Evolutionary conservation across 1,140 invertebrate species (phyloP), one percentile per base, ranked within the genome.

Genomic region (Pararge aegeria): DNA sequence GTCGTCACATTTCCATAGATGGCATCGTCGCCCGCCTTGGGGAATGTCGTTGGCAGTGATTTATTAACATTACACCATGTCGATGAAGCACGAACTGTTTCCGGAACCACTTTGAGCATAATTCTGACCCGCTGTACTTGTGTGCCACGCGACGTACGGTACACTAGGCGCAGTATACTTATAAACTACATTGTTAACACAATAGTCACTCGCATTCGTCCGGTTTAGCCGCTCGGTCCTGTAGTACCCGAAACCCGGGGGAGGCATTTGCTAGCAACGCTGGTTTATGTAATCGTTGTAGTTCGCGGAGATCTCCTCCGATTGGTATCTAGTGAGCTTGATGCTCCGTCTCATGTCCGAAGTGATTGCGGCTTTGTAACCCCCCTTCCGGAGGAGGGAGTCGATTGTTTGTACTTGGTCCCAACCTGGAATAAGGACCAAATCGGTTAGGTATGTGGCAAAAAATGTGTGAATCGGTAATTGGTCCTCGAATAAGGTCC

Each of bases 371-470:
- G 97, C 97, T 77, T 98, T 98, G 88, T 95, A 99, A 19, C 98
- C 98, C 60, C 98, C 98, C 90, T 99, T 99, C 52, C 98, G 94
- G 10, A 99, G 92, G 20, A 99, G 90, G 4, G 98, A 98, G 88
- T 99, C 98, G 76, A 99, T 98, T 9, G 98, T 99, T 89, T 99
- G 97, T 59, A 98, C 93, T 85, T 97, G 97, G 92, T 98, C 95
- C 97, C 97, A 99, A 71, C 97, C 97, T 97, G 82, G 21, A 91
- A 90, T 27, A 29, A 12, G 12, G 9, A n/a, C 13, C 3, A n/a
- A 4, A 15, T 24, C 13, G 42, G 15, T 50, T 27, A n/a, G n/a
- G n/a, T n/a, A n/a, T n/a, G n/a, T n/a, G n/a, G n/a, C n/a, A n/a
- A n/a, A n/a, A n/a, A n/a, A n/a, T n/a, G n/a, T n/a, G n/a, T n/a